phyloP scores from a whole-genome alignment of 2,797 vertebrate genomes.

The Sternotherus odoratus region DNA sequence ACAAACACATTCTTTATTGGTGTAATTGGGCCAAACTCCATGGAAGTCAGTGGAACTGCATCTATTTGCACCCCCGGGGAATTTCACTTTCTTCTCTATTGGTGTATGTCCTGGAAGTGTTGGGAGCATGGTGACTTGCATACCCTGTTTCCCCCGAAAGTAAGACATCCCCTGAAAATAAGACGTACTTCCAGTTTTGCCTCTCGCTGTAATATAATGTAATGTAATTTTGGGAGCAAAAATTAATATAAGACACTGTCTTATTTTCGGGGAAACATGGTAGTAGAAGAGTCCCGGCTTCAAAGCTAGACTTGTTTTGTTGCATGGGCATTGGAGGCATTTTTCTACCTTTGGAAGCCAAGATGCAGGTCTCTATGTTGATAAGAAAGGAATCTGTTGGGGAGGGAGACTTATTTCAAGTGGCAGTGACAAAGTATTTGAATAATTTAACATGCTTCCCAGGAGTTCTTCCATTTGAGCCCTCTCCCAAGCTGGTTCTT shows the following conservation, averaged over 20 bases:
- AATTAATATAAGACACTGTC: no score
- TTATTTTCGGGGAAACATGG: no score
- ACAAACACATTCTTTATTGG: background rate
- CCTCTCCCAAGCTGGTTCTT: background rate
- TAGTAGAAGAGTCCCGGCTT: background rate
- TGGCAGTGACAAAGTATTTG: background rate
- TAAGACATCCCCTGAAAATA: no score
- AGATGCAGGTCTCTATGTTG: background rate
- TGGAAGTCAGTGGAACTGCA: background rate
- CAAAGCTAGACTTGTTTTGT: background rate
- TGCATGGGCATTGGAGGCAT: background rate
- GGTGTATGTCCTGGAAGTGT: background rate
- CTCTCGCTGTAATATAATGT: no score
- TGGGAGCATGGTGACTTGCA: background rate
- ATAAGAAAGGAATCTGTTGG: background rate
- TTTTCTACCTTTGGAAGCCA: background rate
- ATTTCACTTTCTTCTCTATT: background rate
- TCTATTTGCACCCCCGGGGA: background rate
- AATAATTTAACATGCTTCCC: conserved; percentile 1
- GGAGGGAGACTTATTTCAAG: background rate
- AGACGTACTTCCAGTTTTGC: no score
- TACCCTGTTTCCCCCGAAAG: no score
- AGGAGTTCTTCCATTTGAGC: background rate
- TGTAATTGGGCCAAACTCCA: background rate
- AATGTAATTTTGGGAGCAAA: no score